Conservation (phyloP, 2,113 vertebrate species). For the Pungitius pungitius region DNA sequence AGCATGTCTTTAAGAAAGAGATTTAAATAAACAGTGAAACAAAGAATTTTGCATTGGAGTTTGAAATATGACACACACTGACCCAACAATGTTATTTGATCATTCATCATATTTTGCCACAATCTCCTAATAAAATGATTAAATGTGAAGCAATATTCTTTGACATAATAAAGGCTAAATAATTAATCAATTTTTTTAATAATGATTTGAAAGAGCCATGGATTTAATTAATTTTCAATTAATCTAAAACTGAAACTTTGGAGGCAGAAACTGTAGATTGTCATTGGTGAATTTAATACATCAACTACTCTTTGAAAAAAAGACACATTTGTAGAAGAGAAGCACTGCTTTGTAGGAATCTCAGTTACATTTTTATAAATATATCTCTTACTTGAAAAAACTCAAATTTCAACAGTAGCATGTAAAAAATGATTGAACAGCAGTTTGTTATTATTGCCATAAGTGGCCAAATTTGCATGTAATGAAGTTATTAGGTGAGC, state of each 20-base stretch:
- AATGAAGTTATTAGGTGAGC: neutral
- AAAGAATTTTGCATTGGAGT: neutral
- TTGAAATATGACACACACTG: neutral
- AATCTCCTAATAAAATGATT: neutral
- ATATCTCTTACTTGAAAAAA: neutral
- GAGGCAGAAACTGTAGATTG: no score
- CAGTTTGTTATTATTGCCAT: neutral
- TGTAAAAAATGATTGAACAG: neutral
- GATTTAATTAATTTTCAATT: neutral
- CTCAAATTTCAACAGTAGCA: neutral
- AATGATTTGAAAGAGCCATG: neutral
- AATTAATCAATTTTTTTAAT: neutral
- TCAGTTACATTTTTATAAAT: neutral
- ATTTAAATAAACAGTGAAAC: neutral
- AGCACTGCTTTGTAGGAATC: neutral
- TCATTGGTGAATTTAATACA: neutral
- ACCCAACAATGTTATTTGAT: neutral
- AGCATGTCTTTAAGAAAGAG: neutral
- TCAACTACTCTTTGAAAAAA: neutral
- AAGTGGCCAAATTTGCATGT: neutral
- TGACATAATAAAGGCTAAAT: neutral
- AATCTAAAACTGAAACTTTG: neutral
- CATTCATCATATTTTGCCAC: neutral
- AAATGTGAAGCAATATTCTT: neutral
- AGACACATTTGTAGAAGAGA: neutral